Base-by-base conservation (phyloP, 2,888 invertebrate genomes). In the Tryphoninae sp. region DNA sequence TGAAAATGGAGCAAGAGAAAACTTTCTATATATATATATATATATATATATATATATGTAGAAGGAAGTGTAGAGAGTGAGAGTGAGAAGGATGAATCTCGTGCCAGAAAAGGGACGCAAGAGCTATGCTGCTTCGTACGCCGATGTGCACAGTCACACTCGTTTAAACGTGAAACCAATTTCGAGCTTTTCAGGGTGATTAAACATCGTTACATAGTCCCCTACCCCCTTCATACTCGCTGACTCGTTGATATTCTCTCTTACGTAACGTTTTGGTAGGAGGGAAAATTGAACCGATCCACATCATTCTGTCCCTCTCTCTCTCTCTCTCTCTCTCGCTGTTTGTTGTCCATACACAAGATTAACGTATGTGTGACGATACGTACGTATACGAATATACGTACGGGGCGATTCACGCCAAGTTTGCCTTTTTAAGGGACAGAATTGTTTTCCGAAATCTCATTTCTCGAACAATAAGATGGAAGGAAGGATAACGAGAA, bases 191-290 rank as follows among this genome's bases (percentile, higher is more conserved):
- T 78, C 77, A 78, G 64, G 64, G 64, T 78, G 77, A 78, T 78
- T 78, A 78, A 78, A 78, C 77, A 78, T 71, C 77, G 77, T 71
- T 78, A 78, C 77, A 71, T 26, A 71, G 64, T 62, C 19, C 55
- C 19, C 16, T 19, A 19, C 19, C 9, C 19, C 16, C 69, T 58
- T 40, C 33, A 42, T 59, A 59, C 61, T 55, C 69, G 77, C 77
- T 78, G 77, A 78, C 77, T 78, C 77, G 77, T 78, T 78, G 77
- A 78, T 78, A 78, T 78, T 78, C 69, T 53, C 77, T 78, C 77
- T 78, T 78, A 78, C 71, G 64, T 78, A 71, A 13, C 26, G 45
- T 61, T 62, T 61, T 53, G 64, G 53, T 42, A 16, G 26, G n/a
- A 55, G 64, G 33, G 33, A 65, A 78, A 78, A 78, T 78, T 65